Evolutionary conservation across 2,888 invertebrate genomes (phyloP), one percentile per base, ranked within the genome.

Genomic region (Phortica magna): DNA sequence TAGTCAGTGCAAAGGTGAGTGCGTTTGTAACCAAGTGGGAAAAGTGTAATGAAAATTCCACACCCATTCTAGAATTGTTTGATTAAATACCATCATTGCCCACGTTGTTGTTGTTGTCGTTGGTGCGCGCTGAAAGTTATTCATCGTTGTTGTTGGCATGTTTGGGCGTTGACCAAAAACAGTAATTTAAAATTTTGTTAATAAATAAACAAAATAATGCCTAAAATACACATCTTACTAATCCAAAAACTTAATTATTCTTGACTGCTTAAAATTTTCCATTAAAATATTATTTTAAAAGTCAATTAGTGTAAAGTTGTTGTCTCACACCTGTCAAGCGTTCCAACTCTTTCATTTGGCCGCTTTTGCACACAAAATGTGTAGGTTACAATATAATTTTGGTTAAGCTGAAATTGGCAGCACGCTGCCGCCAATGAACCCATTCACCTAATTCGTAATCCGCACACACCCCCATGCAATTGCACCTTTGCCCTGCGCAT

Each of bases 91-190:
- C 84, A 82, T 79, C 84, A 82, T 79, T 79, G 84, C 81, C 78
- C 82, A 78, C 82, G 82, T 7, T 81, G 79, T 79, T 81, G 81
- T 78, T 86, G 81, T 82, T 82, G 81, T 81, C 83, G 83, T 78
- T 81, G 82, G 42, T 77, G 78, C 48, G 71, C 77, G 81, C 83
- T 48, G 48, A 48, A 48, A 9, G 48, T 48, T 48, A 48, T 48
- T 48, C 48, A 48, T 48, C 48, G 9, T 48, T 48, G 48, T 48
- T 48, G 48, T 48, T 48, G 48, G n/a, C 19, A 19, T 61, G 22
- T 61, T 85, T 88, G 90, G 90, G 90, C 90, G 90, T 90, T 90
- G 88, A 89, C 90, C 90, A 81, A 82, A 89, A 73, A 73, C 64
- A 31, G 31, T 31, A 31, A 80, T 75, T 59, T 75, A 61, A 80